Percentiles rank a stretch among this genome's conserved stretches.
Conservation (phyloP, 2,888 invertebrate genomes). For the Aphodius granarius region DNA sequence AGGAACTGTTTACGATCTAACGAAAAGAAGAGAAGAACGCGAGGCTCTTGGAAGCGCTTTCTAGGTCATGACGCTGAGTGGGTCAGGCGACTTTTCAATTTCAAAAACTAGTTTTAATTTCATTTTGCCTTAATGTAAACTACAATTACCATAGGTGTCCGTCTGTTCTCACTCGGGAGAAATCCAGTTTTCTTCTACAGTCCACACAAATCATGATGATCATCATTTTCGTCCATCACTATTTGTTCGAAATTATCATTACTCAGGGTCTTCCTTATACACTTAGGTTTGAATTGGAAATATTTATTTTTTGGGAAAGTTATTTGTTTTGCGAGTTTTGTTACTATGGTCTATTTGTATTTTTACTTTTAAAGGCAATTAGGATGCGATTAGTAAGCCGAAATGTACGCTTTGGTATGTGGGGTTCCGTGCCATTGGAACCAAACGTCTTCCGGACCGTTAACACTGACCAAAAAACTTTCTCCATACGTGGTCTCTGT, state of each 20-base stretch:
- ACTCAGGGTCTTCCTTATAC: neutral
- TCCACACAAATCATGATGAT: too few relatives aligned
- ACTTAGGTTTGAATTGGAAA: too few relatives aligned
- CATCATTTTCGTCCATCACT: too few relatives aligned
- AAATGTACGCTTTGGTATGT: constrained; percentile 1
- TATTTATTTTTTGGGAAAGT: neutral
- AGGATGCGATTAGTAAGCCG: neutral
- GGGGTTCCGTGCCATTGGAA: neutral
- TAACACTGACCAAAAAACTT: neutral
- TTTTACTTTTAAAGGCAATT: neutral
- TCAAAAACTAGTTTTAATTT: constrained; percentile 48
- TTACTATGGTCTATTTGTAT: neutral
- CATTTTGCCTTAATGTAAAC: constrained; percentile 33
- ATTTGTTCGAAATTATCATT: neutral
- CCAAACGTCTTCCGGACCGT: neutral
- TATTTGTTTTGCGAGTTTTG: neutral
- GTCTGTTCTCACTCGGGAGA: neutral
- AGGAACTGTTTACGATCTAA: neutral
- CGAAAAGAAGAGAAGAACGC: neutral
- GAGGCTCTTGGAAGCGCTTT: constrained; percentile 26
- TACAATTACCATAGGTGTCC: neutral
- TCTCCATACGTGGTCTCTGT: neutral
- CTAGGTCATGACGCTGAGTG: constrained; percentile 36
- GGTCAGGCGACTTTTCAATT: constrained; percentile 44
- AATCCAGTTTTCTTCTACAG: neutral